Evolutionary conservation across 1,140 invertebrate species (phyloP), one percentile per base, ranked within the genome.

Genomic region (Pinna nobilis): DNA sequence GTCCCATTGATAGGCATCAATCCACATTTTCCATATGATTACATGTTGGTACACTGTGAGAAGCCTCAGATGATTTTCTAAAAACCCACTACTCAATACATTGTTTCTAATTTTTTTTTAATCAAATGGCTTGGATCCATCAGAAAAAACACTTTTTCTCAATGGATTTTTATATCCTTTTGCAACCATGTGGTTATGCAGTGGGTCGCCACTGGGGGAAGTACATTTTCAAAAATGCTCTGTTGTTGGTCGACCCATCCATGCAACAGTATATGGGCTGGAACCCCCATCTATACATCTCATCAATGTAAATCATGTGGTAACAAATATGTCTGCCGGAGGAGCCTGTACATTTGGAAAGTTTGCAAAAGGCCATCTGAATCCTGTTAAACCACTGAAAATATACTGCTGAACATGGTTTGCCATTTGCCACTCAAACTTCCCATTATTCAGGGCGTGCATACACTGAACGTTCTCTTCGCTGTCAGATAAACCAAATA

Each of bases 391-490:
- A 1, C 67, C 67, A 51, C 20, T 35, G 39, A 70, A 70, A 23
- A 74, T 32, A 53, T 74, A 66, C 35, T 74, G 63, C 20, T 75
- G 13, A 0, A 73, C 75, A 72, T 74, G 60, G 30, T 75, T 63
- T 13, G 44, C 55, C 6, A 67, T 33, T 20, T 67, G 18, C 47
- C 49, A 66, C 35, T 69, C 50, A 50, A 28, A 6, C 57, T 66
- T 68, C 7, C 72, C 69, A 20, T 23, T 55, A 25, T 28, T 51
- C 9, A 70, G n/a, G 2, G 11, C 55, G n/a, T 55, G n/a, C 51
- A 51, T 73, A 20, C 39, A 9, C 41, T 60, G 59, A 2, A 47
- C 55, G 32, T 75, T 64, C 15, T 23, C 13, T 23, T 64, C 41
- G 30, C 18, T 44, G 41, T 44, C 41, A 44, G 41, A 9, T 30